phyloP scores from a whole-genome alignment of 2,113 vertebrate species.

The Sterna hirundo region DNA sequence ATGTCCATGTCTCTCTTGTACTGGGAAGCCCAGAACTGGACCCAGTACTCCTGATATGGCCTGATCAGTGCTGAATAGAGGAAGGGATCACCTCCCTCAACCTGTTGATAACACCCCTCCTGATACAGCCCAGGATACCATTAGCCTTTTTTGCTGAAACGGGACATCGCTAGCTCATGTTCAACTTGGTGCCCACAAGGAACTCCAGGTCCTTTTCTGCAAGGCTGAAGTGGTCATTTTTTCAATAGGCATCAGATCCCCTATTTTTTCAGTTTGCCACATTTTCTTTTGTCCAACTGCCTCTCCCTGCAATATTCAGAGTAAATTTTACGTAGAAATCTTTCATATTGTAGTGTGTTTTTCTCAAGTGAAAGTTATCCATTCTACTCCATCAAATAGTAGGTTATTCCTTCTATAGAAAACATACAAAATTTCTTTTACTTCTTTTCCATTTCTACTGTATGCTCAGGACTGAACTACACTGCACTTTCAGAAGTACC shows the following conservation, averaged over 20 bases:
- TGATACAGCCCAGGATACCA: background rate
- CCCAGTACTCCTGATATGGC: background rate
- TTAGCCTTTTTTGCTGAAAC: background rate
- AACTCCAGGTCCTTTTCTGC: background rate
- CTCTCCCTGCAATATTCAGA: background rate
- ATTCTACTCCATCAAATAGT: background rate
- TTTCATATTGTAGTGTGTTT: background rate
- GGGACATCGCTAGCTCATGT: background rate
- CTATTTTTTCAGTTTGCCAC: background rate
- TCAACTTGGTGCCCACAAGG: background rate
- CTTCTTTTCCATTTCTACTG: background rate
- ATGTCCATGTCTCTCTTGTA: background rate
- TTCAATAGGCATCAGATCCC: background rate
- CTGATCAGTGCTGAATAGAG: background rate
- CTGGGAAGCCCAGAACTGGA: background rate
- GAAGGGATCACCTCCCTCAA: background rate
- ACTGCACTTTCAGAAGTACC: background rate
- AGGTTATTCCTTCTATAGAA: background rate
- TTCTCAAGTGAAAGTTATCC: background rate
- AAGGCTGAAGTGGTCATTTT: background rate
- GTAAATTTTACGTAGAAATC: background rate
- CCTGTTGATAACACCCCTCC: background rate
- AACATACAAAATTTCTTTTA: background rate
- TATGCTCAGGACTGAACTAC: background rate
- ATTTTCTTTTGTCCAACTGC: background rate